Evolutionary conservation across 2,113 vertebrate species (phyloP).

Genomic region (Antechinus stuartii): DNA sequence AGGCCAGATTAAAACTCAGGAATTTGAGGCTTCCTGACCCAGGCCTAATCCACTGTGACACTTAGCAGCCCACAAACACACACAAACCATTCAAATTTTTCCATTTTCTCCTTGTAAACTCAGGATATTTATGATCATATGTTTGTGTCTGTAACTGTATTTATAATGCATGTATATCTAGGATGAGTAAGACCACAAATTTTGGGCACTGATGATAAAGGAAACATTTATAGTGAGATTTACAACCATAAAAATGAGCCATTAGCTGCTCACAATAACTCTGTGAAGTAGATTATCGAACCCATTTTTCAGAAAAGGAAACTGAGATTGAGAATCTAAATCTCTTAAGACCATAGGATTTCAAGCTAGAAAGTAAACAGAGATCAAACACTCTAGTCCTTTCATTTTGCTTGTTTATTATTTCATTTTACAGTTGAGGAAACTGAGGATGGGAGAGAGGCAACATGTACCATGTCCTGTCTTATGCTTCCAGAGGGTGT

Average conservation of each 20-base stretch:
- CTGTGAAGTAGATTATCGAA: neutral
- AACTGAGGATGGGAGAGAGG: neutral
- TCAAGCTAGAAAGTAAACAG: neutral
- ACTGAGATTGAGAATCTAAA: neutral
- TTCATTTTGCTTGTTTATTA: neutral
- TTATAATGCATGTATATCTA: neutral
- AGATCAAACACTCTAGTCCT: neutral
- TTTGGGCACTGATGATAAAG: neutral
- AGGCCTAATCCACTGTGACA: neutral
- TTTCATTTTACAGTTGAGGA: slow-evolving; percentile 3
- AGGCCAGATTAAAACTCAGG: neutral
- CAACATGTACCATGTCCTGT: neutral
- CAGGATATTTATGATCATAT: neutral
- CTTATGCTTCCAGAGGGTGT: neutral
- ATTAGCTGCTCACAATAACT: neutral
- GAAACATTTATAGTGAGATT: neutral
- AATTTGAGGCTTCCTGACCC: neutral
- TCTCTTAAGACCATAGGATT: neutral
- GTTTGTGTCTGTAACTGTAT: neutral
- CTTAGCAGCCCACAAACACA: neutral
- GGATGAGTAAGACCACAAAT: neutral
- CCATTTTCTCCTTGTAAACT: neutral
- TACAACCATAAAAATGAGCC: neutral
- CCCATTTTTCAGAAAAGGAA: neutral
- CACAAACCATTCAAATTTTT: neutral